Conservation (phyloP, 2,888 invertebrate species). For the Nomada lathburiana region DNA sequence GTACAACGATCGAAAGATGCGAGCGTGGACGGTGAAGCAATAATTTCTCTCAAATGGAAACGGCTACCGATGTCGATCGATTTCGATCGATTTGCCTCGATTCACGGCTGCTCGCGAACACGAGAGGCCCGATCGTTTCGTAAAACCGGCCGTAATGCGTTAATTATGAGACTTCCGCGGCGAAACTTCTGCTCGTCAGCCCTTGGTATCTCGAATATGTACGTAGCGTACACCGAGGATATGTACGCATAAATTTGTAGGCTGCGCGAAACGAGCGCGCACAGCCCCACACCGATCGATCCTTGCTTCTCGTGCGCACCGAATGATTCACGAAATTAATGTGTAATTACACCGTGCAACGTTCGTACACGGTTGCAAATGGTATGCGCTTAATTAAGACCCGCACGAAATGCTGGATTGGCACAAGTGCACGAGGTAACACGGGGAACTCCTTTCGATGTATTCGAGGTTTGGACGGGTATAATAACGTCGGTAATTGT, state of each 20-base stretch:
- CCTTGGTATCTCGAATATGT: slow-evolving; percentile 57
- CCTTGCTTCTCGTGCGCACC: slow-evolving; percentile 10
- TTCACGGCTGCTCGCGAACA: slow-evolving; percentile 31
- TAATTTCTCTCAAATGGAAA: slow-evolving; percentile 49
- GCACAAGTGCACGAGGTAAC: background rate
- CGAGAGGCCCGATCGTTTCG: slow-evolving; percentile 25
- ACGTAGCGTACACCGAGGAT: slow-evolving; percentile 24
- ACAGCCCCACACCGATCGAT: slow-evolving; percentile 18
- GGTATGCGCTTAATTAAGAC: slow-evolving; percentile 36
- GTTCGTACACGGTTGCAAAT: slow-evolving; percentile 6
- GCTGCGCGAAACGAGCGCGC: slow-evolving; percentile 13
- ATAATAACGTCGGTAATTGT: slow-evolving; percentile 5
- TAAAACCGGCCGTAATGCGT: slow-evolving; percentile 59
- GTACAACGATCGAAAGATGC: slow-evolving; percentile 20
- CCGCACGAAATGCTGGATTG: slow-evolving; percentile 6
- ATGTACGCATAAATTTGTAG: slow-evolving; percentile 63
- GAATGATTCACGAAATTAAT: slow-evolving; percentile 46
- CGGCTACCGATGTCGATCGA: slow-evolving; percentile 35
- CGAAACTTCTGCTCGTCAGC: slow-evolving; percentile 46
- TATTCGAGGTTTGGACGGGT: background rate
- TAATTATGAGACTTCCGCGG: slow-evolving; percentile 75
- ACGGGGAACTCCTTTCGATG: background rate
- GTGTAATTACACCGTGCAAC: slow-evolving; percentile 22
- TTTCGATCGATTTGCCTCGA: slow-evolving; percentile 39
- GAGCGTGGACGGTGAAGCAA: slow-evolving; percentile 25